Conservation (phyloP, 2,888 invertebrate species). For the Cephus nigrinus region DNA sequence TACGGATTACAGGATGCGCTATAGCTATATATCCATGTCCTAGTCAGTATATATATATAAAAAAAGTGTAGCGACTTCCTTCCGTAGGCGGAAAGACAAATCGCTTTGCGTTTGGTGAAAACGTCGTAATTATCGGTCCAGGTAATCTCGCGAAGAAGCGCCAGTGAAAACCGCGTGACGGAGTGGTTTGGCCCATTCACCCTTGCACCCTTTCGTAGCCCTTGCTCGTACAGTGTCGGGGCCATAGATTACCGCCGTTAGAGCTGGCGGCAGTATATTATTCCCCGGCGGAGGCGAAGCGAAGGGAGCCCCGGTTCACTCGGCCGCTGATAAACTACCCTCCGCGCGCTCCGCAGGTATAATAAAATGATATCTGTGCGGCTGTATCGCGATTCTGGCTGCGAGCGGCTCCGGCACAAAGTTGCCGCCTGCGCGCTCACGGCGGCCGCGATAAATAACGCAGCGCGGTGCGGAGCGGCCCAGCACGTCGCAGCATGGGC, state of each 20-base stretch:
- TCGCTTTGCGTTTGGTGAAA: conserved; percentile 49
- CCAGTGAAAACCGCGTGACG: conserved; percentile 51
- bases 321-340: conserved; percentile 55
- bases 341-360: conserved; percentile 48
- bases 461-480: conserved; percentile 9
- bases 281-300: conserved; percentile 34
- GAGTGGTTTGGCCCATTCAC: conserved; percentile 47
- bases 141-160: conserved; percentile 48
- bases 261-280: conserved; percentile 51
- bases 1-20: background rate
- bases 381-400: conserved; percentile 51
- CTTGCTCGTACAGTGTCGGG: conserved; percentile 41
- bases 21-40: background rate
- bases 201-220: conserved; percentile 38
- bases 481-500: conserved; percentile 13
- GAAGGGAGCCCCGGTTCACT: conserved; percentile 31
- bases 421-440: conserved; percentile 53
- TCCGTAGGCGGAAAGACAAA: conserved; percentile 44
- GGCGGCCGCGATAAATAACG: conserved; percentile 59
- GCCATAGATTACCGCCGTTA: conserved; percentile 54
- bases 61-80: background rate
- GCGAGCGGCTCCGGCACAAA: conserved; percentile 49
- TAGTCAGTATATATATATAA: background rate
- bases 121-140: conserved; percentile 52
- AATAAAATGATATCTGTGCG: conserved; percentile 60